Conservation (phyloP, 2,113 vertebrate genomes). For the Meriones unguiculatus region DNA sequence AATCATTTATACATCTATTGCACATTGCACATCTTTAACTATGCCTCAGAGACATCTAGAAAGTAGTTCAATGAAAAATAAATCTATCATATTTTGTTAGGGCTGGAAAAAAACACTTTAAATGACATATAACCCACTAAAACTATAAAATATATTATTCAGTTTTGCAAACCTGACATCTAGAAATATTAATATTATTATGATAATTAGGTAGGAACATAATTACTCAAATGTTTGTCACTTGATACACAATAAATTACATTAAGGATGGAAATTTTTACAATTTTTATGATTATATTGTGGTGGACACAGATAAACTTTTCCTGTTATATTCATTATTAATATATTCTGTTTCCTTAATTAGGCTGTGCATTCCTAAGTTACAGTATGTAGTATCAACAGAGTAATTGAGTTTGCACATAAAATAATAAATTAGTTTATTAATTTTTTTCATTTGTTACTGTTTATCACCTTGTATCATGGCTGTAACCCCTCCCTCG, state of each 20-base stretch:
- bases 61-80: conserved; percentile 65
- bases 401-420: neutral
- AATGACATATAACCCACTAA: conserved; percentile 66
- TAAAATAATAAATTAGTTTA: neutral
- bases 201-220: conserved; percentile 57
- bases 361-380: neutral
- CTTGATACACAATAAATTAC: conserved; percentile 13
- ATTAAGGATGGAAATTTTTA: neutral
- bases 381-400: neutral
- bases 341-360: neutral
- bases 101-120: conserved; percentile 54
- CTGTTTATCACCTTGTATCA: too few relatives aligned
- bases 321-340: neutral
- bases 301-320: neutral
- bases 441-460: too few relatives aligned
- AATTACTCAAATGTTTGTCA: conserved; percentile 57
- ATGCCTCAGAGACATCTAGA: conserved; percentile 74
- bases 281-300: neutral
- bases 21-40: conserved; percentile 74
- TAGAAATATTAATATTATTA: conserved; percentile 63
- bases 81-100: conserved; percentile 76
- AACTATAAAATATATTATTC: conserved; percentile 59
- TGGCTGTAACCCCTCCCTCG: too few relatives aligned
- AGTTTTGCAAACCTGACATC: conserved; percentile 46
- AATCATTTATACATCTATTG: conserved; percentile 83